A percentile compares a stretch with the other conserved stretches of the same genome.
Evolutionary conservation across 23 tunicate species (phyloP).

Genomic region (Ciona savignyi): DNA sequence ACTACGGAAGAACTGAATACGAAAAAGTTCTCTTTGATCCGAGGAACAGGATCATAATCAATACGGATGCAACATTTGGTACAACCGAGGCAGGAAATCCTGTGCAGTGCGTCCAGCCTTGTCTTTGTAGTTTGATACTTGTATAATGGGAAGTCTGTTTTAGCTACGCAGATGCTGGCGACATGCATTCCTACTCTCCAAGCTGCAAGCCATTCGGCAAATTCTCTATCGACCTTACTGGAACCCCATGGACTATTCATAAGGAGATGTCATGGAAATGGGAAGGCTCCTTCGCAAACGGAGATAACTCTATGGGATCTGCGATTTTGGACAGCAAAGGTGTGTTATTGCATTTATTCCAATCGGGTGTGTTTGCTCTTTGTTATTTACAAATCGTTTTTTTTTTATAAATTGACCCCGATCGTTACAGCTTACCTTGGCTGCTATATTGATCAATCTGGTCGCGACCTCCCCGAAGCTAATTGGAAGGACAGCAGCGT

Average conservation of each 20-base stretch:
- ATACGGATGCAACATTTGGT: slow-evolving; percentile 19
- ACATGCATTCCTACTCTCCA: slow-evolving; percentile 22
- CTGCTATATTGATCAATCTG: slow-evolving; percentile 29
- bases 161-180: slow-evolving; percentile 26
- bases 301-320: slow-evolving; percentile 18
- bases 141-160: no score
- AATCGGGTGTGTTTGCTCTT: neutral
- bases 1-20: slow-evolving; percentile 22
- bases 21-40: slow-evolving; percentile 40
- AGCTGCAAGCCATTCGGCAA: slow-evolving; percentile 25
- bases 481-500: slow-evolving; percentile 6
- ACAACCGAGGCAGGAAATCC: slow-evolving; percentile 11
- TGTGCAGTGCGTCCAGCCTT: slow-evolving; percentile 8
- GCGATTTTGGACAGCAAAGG: slow-evolving; percentile 9
- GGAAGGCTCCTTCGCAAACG: slow-evolving; percentile 25
- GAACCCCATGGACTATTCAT: slow-evolving; percentile 29
- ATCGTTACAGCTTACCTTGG: slow-evolving; percentile 30
- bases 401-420: neutral
- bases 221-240: slow-evolving; percentile 25
- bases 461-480: slow-evolving; percentile 29
- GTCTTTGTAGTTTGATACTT: no score
- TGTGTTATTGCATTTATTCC: neutral
- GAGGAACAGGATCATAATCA: slow-evolving; percentile 8
- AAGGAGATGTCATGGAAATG: slow-evolving; percentile 30
- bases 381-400: neutral